A percentile compares a stretch with the other conserved stretches of the same genome.
Evolutionary conservation across 2,888 invertebrate species (phyloP).

Genomic region (Adelphocoris suturalis): DNA sequence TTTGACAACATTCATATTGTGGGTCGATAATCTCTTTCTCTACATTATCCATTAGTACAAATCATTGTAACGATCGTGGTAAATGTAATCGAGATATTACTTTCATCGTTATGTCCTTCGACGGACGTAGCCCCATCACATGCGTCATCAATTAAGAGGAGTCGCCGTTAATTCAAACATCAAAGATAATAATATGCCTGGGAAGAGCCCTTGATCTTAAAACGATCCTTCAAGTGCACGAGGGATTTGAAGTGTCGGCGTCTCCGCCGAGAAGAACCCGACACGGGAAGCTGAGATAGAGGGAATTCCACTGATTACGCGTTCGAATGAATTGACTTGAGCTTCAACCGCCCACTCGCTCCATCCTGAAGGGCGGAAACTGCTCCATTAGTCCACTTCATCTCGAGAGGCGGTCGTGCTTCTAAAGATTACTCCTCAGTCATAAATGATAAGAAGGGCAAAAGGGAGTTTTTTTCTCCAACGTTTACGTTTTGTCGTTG

Average conservation of each 20-base stretch:
- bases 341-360: slow-evolving; percentile 9
- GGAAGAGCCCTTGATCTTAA: slow-evolving; percentile 10
- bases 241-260: background rate
- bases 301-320: background rate
- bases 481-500: background rate
- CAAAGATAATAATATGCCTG: background rate
- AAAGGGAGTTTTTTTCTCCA: background rate
- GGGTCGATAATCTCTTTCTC: background rate
- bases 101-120: background rate
- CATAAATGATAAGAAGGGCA: background rate
- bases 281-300: slow-evolving; percentile 24
- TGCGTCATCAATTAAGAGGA: background rate
- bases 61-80: background rate
- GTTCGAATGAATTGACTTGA: slow-evolving; percentile 4
- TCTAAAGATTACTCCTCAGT: background rate
- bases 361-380: slow-evolving; percentile 16
- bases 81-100: background rate
- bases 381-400: slow-evolving; percentile 30
- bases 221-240: background rate
- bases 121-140: background rate
- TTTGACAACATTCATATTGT: too few species aligned
- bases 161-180: background rate
- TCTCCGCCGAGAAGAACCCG: background rate
- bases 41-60: background rate
- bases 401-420: background rate